Percentiles rank a stretch among this genome's conserved stretches.
Conservation (phyloP, 2,797 vertebrate species). For the Decapterus maruadsi region DNA sequence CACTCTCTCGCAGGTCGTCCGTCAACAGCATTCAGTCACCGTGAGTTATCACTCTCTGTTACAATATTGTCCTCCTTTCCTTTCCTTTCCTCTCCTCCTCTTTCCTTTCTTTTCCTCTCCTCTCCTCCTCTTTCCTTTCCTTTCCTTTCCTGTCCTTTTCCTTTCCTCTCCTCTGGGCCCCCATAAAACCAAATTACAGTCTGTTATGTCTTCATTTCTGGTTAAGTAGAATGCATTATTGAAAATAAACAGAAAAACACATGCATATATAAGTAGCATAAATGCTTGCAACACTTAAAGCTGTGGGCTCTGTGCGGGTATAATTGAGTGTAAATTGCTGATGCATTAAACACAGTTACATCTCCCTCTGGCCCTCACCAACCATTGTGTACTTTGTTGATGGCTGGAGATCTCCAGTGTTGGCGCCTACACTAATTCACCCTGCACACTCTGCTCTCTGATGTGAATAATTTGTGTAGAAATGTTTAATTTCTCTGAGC, state of each 20-base stretch:
- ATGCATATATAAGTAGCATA: constrained; percentile 19
- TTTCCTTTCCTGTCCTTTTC: not conserved
- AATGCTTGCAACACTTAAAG: constrained; percentile 4
- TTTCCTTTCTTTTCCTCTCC: not conserved
- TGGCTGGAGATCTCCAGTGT: constrained; percentile 14
- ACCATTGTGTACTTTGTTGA: constrained; percentile 29
- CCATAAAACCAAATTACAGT: constrained; percentile 20
- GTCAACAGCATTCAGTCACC: constrained; percentile 99
- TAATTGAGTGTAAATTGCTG: constrained; percentile 17
- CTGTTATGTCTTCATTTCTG: constrained; percentile 15
- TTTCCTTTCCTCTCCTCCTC: constrained; percentile 3
- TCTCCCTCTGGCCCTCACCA: constrained; percentile 28
- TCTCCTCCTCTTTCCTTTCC: not conserved
- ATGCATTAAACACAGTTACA: constrained; percentile 13
- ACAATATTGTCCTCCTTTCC: constrained; percentile 76
- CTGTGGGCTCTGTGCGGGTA: not conserved
- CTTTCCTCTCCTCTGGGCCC: constrained; percentile 13
- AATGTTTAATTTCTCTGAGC: constrained; percentile 60
- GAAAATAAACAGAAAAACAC: constrained; percentile 4
- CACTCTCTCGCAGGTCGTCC: constrained; percentile 98
- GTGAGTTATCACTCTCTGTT: constrained; percentile 97
- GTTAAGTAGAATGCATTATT: constrained; percentile 39
- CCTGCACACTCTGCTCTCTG: constrained; percentile 30
- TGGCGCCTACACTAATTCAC: constrained; percentile 36
- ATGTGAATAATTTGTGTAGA: constrained; percentile 53